Base-by-base conservation (phyloP, 2,888 invertebrate genomes). In the Rotaria magnacalcarata region DNA sequence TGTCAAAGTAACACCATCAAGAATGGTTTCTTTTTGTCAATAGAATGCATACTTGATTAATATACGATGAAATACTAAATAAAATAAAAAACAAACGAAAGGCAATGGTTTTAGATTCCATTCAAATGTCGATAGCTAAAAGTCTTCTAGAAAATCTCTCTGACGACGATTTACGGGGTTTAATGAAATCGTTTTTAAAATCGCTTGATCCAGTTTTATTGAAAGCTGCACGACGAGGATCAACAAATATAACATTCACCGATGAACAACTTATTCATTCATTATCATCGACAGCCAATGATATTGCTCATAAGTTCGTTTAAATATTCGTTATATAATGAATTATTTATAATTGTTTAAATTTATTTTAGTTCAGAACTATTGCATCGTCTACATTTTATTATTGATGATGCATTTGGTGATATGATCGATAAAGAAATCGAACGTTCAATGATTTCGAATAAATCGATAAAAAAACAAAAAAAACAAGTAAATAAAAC, bases 331-430 rank as follows among this genome's bases (percentile, higher is more conserved):
- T 41, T 21, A 21, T 47, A 3, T 43, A 19, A 10, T 19, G 8
- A 5, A 3, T 75, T 41, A 19, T 75, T 21, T 21, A 21, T 24
- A 43, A 0, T 16, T 75, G 1, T 43, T 19, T 5, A 52, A 52
- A 21, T 24, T 11, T 75, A 5, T 75, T 75, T 43, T 47, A 75
- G 75, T 43, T 75, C 75, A 10, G 75, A 75, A 10, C 24, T 75
- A 75, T 43, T 75, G 16, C 24, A 47, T 41, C 19, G 43, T 43
- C n/a, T 75, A 21, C 75, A 41, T 43, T 75, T 43, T n/a, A 75
- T 75, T 19, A 24, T 75, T 41, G 75, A 75, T n/a, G 75, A 75
- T 75, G 47, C 75, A 75, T 75, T 75, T 75, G 47, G 75, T 43
- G 75, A 75, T 47, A 47, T 47, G 21, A 47, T 75, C 8, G 75